These are phyloP conservation scores for Squalus acanthias DNA, from an alignment of 2,797 vertebrate species.

Conservation along the genomic window DNA sequence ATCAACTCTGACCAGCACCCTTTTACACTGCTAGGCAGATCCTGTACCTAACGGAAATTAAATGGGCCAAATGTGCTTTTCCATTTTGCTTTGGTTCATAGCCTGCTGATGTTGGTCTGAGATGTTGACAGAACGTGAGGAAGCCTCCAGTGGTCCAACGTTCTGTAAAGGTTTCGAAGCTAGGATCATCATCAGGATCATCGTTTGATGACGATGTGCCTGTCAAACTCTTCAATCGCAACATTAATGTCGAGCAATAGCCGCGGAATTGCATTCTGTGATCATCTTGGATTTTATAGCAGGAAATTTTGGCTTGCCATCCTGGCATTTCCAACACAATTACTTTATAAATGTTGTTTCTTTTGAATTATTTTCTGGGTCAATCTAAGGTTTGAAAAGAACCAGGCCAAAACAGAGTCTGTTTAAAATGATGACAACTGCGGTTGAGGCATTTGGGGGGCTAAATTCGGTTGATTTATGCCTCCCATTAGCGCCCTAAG, in stretches of 20 bases:
- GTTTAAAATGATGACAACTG: not conserved
- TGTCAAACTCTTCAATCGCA: not conserved
- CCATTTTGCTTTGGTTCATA: not conserved
- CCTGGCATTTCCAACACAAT: not conserved
- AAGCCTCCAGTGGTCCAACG: too few species aligned
- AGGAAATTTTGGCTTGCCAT: not conserved
- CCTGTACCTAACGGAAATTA: not conserved
- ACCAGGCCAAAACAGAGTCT: not conserved
- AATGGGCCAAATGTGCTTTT: not conserved
- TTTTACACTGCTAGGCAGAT: not conserved
- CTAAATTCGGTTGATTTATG: too few species aligned
- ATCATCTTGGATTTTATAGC: not conserved
- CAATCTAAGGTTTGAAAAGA: not conserved
- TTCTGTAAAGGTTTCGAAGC: too few species aligned
- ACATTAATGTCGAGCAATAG: not conserved
- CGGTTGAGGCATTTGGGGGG: not conserved
- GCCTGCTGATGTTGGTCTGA: too few species aligned
- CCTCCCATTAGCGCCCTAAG: too few species aligned
- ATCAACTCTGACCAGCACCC: not conserved
- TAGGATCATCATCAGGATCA: too few species aligned
- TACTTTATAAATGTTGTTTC: not conserved
- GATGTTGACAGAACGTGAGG: too few species aligned
- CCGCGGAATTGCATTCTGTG: not conserved
- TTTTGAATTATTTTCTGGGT: not conserved
- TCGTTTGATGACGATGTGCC: not conserved